Conservation (phyloP, 2,113 vertebrate species). For the Zapornia atra region DNA sequence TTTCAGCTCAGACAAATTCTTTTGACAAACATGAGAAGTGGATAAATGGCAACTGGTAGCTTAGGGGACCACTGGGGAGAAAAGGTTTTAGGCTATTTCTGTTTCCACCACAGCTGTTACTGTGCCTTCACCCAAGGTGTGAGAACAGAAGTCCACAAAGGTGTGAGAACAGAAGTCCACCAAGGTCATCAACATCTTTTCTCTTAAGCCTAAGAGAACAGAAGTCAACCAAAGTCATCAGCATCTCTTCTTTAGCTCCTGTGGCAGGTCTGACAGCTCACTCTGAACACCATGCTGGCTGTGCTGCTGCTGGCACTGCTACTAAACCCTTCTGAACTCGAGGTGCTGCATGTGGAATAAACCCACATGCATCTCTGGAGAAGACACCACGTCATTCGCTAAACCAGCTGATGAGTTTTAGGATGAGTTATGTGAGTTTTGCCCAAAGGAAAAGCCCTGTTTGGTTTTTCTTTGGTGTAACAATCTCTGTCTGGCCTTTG, state of each 20-base stretch:
- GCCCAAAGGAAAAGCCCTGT: background rate
- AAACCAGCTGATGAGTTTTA: background rate
- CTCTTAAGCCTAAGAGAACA: background rate
- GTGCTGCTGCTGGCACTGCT: background rate
- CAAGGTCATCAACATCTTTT: background rate
- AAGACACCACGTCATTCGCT: background rate
- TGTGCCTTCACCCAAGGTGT: background rate
- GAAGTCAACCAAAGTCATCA: background rate
- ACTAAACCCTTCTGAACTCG: background rate
- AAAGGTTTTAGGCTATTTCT: background rate
- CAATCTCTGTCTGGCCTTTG: background rate
- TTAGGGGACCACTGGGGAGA: background rate
- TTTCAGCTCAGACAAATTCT: background rate
- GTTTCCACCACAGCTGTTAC: background rate
- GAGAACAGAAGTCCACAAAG: background rate
- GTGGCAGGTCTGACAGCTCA: background rate
- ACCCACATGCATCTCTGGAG: accelerated
- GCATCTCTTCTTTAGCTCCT: background rate
- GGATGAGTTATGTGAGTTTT: background rate
- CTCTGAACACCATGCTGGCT: background rate
- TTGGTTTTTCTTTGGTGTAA: background rate
- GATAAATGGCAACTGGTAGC: background rate
- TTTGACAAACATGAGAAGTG: accelerated
- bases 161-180: background rate
- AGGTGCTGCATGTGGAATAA: background rate